These are phyloP conservation scores for Mirounga angustirostris DNA, from an alignment of 2,113 vertebrate genomes.

Conservation along the genomic window DNA sequence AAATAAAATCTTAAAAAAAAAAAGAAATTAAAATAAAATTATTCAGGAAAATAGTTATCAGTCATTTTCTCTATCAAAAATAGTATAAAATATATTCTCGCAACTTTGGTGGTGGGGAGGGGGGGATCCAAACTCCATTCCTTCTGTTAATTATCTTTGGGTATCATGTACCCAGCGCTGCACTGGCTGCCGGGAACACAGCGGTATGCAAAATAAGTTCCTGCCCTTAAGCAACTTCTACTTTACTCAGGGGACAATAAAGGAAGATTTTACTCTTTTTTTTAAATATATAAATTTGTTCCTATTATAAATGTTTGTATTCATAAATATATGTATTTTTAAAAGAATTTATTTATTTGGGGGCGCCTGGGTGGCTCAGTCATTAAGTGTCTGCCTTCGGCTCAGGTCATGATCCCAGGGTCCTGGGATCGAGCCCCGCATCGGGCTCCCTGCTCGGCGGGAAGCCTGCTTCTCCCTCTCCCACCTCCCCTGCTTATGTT, in stretches of 20 bases:
- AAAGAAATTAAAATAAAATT: constrained; percentile 52
- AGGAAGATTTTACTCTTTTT: not conserved
- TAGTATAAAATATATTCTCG: constrained; percentile 1
- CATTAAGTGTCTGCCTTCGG: too few relatives aligned
- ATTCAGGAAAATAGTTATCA: not conserved
- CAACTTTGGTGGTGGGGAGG: not conserved
- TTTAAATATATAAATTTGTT: not conserved
- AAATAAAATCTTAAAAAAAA: too few relatives aligned
- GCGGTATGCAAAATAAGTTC: not conserved
- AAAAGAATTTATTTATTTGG: not conserved
- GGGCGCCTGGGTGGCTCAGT: too few relatives aligned
- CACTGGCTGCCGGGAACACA: not conserved
- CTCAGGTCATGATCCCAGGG: too few relatives aligned
- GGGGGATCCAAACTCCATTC: not conserved
- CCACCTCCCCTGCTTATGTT: too few relatives aligned
- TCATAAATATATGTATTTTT: not conserved
- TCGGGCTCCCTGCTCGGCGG: too few relatives aligned
- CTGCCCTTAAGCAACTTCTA: not conserved
- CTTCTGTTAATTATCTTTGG: not conserved
- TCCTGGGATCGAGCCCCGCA: too few relatives aligned
- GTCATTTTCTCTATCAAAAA: not conserved
- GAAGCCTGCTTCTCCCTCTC: too few relatives aligned
- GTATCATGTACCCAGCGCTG: not conserved
- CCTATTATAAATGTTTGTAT: not conserved
- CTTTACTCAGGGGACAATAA: not conserved